Percentiles rank a stretch among this genome's conserved stretches.
Evolutionary conservation across 2,888 invertebrate genomes (phyloP).

Genomic region (Zaprionus obscuricornis): DNA sequence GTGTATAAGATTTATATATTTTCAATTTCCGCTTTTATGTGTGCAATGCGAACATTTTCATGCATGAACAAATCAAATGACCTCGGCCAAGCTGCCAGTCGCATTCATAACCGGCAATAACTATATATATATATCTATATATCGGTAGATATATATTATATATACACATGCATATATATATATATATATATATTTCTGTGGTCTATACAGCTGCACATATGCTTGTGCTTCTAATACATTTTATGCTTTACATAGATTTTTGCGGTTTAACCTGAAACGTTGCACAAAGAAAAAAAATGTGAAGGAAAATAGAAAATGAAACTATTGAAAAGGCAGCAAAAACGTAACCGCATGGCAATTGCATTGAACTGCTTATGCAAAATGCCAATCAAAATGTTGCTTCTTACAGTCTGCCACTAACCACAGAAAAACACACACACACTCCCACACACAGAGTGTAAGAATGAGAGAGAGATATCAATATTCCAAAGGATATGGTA

Average conservation of each 20-base stretch:
- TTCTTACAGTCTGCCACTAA: slow-evolving; percentile 26
- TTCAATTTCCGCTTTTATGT: slow-evolving; percentile 73
- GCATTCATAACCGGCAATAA: slow-evolving; percentile 60
- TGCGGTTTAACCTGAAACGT: slow-evolving; percentile 21
- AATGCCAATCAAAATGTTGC: slow-evolving; percentile 75
- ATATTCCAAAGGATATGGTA: slow-evolving; percentile 40
- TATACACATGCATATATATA: neutral
- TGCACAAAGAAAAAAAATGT: too few relatives aligned
- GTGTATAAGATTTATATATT: slow-evolving; percentile 66
- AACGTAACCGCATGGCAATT: slow-evolving; percentile 53
- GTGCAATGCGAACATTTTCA: slow-evolving; percentile 66
- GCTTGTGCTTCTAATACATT: too few relatives aligned
- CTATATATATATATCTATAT: slow-evolving; percentile 30
- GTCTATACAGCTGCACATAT: slow-evolving; percentile 20
- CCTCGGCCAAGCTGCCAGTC: slow-evolving; percentile 32
- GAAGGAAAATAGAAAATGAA: too few relatives aligned
- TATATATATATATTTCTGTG: neutral
- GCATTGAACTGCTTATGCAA: slow-evolving; percentile 78
- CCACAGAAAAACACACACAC: slow-evolving; percentile 3
- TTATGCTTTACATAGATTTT: neutral
- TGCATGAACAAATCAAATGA: slow-evolving; percentile 70
- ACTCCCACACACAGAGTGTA: neutral
- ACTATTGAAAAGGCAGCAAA: slow-evolving; percentile 8
- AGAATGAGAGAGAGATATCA: neutral
- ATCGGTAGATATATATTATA: slow-evolving; percentile 19